phyloP scores from a whole-genome alignment of 2,797 vertebrate genomes.

The Choloepus didactylus region DNA sequence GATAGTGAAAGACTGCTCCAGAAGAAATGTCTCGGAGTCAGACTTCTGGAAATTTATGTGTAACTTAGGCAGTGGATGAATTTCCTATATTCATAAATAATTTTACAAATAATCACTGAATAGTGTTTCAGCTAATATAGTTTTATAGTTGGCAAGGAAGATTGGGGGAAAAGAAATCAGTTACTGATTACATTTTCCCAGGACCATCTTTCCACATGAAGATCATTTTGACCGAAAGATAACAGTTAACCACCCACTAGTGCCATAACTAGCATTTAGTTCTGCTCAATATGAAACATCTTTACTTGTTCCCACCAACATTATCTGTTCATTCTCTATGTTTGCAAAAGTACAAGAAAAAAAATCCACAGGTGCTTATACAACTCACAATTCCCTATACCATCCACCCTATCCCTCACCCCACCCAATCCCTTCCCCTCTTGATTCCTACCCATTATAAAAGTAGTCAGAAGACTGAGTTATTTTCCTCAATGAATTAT shows the following conservation, averaged over 20 bases:
- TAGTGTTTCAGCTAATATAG: background rate
- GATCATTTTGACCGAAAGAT: background rate
- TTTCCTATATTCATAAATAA: background rate
- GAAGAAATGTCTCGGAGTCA: constrained; percentile 30
- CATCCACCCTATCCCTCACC: background rate
- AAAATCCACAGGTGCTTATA: background rate
- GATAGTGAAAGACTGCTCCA: background rate
- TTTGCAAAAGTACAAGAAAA: constrained; percentile 59
- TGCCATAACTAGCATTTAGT: background rate
- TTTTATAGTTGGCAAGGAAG: background rate
- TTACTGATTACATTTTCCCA: constrained; percentile 14
- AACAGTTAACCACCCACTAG: background rate
- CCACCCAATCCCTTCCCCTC: background rate
- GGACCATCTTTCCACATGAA: constrained; percentile 30
- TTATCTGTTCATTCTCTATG: background rate
- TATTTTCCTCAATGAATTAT: constrained; percentile 40
- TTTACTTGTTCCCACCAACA: constrained; percentile 1
- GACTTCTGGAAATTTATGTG: constrained; percentile 7
- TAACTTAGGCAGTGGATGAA: background rate
- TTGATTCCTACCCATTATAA: background rate
- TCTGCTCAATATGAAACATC: constrained; percentile 15
- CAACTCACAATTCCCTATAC: background rate
- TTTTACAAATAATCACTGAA: constrained; percentile 43
- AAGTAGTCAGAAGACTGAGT: background rate
- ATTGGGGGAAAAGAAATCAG: background rate